phyloP scores from a whole-genome alignment of 2,113 vertebrate species.

The Herpetotheres cachinnans region DNA sequence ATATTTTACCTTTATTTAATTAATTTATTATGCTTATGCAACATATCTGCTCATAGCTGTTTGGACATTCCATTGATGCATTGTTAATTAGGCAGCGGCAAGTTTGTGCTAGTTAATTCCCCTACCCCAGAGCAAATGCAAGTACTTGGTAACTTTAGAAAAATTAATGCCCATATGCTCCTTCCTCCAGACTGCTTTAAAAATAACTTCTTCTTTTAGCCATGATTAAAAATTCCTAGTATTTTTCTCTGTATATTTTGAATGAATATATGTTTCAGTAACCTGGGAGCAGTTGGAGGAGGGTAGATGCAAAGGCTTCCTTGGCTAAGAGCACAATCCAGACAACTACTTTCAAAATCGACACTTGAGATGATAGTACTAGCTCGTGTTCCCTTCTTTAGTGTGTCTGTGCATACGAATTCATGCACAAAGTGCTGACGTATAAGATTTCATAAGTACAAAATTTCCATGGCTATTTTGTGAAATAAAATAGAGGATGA shows the following conservation, averaged over 20 bases:
- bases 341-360: not conserved
- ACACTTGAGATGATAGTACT: not conserved
- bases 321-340: not conserved
- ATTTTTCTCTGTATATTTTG: not conserved
- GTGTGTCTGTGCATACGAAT: not conserved
- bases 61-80: conserved; percentile 28
- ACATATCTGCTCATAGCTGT: not conserved
- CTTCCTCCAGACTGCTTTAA: not conserved
- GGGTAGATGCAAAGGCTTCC: not conserved
- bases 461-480: not conserved
- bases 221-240: not conserved
- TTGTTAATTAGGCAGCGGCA: conserved; percentile 13
- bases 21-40: conserved; percentile 14
- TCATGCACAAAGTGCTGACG: not conserved
- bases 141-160: not conserved
- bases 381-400: not conserved
- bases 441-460: not conserved
- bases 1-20: not conserved
- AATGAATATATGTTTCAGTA: not conserved
- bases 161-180: not conserved
- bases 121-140: not conserved
- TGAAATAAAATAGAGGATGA: not conserved
- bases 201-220: not conserved
- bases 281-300: not conserved
- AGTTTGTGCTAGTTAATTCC: conserved; percentile 12